Percentiles rank a stretch among this genome's conserved stretches.
Conservation (phyloP, 2,888 invertebrate genomes). For the Hirtodrosophila cameraria region DNA sequence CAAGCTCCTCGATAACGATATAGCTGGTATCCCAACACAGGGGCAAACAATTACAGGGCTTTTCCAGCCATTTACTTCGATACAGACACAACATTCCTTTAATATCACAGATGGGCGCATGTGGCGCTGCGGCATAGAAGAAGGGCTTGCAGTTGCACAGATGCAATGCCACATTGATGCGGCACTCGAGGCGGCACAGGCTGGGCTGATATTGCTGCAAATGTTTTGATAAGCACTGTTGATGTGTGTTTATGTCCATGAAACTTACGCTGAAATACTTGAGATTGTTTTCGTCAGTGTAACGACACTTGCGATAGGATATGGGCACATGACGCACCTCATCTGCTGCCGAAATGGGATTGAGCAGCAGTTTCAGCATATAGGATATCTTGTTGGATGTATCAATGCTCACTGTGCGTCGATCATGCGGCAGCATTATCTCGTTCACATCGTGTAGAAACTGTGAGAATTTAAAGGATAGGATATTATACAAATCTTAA, state of each 20-base stretch:
- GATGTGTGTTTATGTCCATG: not conserved
- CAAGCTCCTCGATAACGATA: constrained; percentile 53
- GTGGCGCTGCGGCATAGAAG: constrained; percentile 76
- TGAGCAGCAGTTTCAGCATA: constrained; percentile 62
- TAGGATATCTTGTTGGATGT: constrained; percentile 49
- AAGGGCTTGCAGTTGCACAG: constrained; percentile 81
- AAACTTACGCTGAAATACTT: constrained; percentile 72
- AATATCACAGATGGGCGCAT: constrained; percentile 69
- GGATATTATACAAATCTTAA: no score
- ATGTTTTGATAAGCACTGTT: not conserved
- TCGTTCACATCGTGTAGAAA: constrained; percentile 78
- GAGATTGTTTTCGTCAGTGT: constrained; percentile 76
- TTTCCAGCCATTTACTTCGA: constrained; percentile 65
- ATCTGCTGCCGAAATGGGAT: constrained; percentile 66
- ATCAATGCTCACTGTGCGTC: constrained; percentile 50
- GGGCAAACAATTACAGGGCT: constrained; percentile 72
- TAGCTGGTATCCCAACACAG: constrained; percentile 73
- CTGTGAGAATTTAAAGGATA: no score
- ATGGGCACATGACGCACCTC: constrained; percentile 78
- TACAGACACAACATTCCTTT: constrained; percentile 77
- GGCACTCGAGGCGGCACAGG: constrained; percentile 81
- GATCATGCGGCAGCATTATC: constrained; percentile 66
- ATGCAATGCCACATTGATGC: constrained; percentile 74
- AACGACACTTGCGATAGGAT: constrained; percentile 81
- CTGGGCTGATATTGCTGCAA: constrained; percentile 76